phyloP scores from a whole-genome alignment of 2,113 vertebrate genomes.

The Zosterops pallidus region DNA sequence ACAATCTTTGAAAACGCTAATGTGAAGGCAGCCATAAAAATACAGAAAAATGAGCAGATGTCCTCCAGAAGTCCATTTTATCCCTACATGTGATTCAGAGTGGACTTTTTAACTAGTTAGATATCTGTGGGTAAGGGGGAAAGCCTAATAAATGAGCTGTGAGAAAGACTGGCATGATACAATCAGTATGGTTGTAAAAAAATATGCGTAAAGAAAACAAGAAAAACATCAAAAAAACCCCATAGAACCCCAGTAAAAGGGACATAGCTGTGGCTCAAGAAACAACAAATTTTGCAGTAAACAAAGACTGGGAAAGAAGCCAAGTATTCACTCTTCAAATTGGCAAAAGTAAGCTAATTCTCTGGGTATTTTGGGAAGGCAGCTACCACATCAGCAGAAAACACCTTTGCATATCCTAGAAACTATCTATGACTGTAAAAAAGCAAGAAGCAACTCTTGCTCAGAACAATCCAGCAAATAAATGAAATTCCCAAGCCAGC shows the following conservation, averaged over 20 bases:
- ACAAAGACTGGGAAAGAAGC: neutral
- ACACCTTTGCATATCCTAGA: neutral
- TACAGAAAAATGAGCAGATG: neutral
- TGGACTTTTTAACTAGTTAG: neutral
- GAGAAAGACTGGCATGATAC: neutral
- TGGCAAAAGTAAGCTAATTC: neutral
- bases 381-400: neutral
- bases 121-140: neutral
- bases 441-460: neutral
- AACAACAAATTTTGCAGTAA: neutral
- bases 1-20: neutral
- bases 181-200: neutral
- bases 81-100: neutral
- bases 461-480: neutral
- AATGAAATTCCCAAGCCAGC: neutral
- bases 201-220: neutral
- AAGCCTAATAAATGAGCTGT: neutral
- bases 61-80: neutral
- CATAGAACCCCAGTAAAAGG: neutral
- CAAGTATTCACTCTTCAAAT: neutral
- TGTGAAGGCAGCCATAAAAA: neutral
- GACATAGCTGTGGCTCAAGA: neutral
- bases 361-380: neutral
- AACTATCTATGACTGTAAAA: neutral
- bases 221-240: neutral